Evolutionary conservation across 2,888 invertebrate species (phyloP), one percentile per base, ranked within the genome.

Genomic region (Volucella zonaria): DNA sequence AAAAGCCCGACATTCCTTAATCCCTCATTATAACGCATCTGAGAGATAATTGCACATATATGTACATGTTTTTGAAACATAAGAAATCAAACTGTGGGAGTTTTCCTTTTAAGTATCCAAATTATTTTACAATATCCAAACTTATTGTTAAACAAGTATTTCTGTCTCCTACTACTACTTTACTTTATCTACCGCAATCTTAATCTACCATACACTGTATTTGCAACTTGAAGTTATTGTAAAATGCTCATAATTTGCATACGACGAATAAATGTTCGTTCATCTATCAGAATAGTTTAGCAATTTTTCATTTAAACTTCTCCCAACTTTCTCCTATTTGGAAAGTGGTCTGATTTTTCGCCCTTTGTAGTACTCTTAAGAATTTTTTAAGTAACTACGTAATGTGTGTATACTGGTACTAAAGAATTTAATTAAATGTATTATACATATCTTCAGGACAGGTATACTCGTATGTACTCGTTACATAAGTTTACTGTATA

Each of bases 341-440:
- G 45, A 73, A 73, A 59, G 59, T 43, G 18, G 58, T 66, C 54
- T 42, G 64, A 52, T 59, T 66, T 73, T 73, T 56, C 71, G 51
- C 56, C 6, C 40, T 47, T 62, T 76, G 18, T 40, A 23, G 23
- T 0, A 23, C 23, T 31, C 31, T 31, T 31, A 31, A 11, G 66
- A 14, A 8, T 38, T 14, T 58, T 8, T n/a, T 8, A 15, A 38
- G 4, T 15, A 73, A 54, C 15, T 23, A 23, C 23, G 23, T 23
- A 3, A 23, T 23, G 8, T 8, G 23, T 8, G 15, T 59, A 12
- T 10, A 31, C 38, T 51, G 11, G 14, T 47, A n/a, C 4, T 8
- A 54, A 1, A 12, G 18, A 49, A 49, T 40, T n/a, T 61, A 59
- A 71, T 51, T 58, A 49, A 45, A 40, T 58, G 2, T n/a, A 23